A percentile compares a stretch with the other conserved stretches of the same genome.
Evolutionary conservation across 1,140 invertebrate genomes (phyloP).

Genomic region (Dendroctonus ponderosae): DNA sequence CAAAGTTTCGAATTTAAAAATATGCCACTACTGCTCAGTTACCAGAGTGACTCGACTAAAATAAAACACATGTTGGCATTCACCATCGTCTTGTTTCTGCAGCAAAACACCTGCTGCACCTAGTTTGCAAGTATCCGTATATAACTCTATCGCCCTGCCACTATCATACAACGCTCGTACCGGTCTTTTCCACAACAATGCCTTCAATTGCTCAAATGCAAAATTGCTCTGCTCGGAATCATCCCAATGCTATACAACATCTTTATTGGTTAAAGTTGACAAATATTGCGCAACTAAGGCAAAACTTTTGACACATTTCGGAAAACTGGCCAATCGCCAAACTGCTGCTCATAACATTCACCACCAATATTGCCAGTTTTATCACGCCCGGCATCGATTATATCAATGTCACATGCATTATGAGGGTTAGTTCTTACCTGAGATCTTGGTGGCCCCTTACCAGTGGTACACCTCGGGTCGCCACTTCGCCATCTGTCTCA

Average conservation of each 20-base stretch:
- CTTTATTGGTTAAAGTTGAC: background rate
- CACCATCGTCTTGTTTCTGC: background rate
- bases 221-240: background rate
- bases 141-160: background rate
- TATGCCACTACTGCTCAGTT: background rate
- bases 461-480: too few relatives aligned
- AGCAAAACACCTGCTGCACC: background rate
- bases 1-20: slow-evolving; percentile 1
- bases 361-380: too few relatives aligned
- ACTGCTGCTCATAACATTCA: too few relatives aligned
- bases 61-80: background rate
- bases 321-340: too few relatives aligned
- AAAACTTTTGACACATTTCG: slow-evolving; percentile 26
- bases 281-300: background rate
- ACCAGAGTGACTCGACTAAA: background rate
- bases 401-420: too few relatives aligned
- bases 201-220: background rate
- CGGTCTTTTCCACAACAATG: background rate
- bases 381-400: too few relatives aligned
- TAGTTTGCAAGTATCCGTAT: background rate
- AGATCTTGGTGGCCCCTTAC: too few relatives aligned
- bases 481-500: too few relatives aligned
- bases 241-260: background rate
- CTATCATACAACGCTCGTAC: background rate
- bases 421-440: too few relatives aligned